Conservation (phyloP, 92 coral and sea anemone genomes). For the Pocillopora grandis region DNA sequence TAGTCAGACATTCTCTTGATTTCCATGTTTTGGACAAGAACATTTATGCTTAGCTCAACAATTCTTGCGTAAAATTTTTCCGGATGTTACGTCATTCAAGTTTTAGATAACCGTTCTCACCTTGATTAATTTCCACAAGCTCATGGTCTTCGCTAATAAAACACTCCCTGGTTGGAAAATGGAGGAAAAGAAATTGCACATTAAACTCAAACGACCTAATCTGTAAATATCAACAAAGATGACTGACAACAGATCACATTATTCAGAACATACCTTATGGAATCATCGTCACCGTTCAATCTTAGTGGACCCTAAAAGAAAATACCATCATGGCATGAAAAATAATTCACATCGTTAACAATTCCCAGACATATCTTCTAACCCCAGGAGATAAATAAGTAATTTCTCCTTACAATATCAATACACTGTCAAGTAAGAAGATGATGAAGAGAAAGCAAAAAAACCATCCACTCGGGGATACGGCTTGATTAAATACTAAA, state of each 20-base stretch:
- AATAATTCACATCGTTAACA: not conserved
- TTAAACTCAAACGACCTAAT: not conserved
- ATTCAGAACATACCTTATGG: conserved; percentile 28
- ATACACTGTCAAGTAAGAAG: too few relatives aligned
- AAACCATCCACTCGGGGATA: too few relatives aligned
- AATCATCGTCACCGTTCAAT: conserved; percentile 37
- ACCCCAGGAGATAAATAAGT: too few relatives aligned
- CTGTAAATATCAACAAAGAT: too few relatives aligned
- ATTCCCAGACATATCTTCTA: not conserved
- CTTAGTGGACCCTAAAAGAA: conserved; percentile 36
- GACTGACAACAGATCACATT: not conserved
- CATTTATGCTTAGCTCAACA: too few relatives aligned
- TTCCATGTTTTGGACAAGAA: too few relatives aligned
- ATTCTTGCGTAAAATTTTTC: too few relatives aligned
- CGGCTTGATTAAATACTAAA: too few relatives aligned
- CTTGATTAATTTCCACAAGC: conserved; percentile 60
- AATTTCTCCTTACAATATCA: too few relatives aligned
- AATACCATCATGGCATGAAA: not conserved
- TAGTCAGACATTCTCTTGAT: too few relatives aligned
- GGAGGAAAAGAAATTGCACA: too few relatives aligned
- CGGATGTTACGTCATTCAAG: not conserved
- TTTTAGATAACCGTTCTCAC: conserved; percentile 10
- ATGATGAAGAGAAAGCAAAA: too few relatives aligned
- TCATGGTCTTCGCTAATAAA: conserved; percentile 65
- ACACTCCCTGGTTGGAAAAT: conserved; percentile 17